Evolutionary conservation across 2,797 vertebrate species (phyloP).

Genomic region (Coccyzus lansbergi): DNA sequence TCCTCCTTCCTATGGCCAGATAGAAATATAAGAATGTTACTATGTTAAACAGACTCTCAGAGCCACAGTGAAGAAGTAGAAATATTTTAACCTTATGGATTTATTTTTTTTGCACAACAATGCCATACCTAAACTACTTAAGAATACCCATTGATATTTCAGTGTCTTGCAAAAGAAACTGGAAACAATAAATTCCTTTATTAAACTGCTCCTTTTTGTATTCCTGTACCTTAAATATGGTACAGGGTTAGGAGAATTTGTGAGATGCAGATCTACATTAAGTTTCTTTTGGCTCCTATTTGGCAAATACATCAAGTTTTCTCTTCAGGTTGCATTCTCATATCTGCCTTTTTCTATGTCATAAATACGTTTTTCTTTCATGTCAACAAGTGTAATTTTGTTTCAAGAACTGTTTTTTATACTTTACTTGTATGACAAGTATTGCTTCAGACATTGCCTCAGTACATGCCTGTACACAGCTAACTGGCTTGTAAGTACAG

Average conservation of each 20-base stretch:
- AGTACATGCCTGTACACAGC: not conserved
- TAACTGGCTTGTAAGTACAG: not conserved
- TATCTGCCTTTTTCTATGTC: not conserved
- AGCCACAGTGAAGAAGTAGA: not conserved
- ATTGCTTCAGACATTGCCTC: not conserved
- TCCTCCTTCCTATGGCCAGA: not conserved
- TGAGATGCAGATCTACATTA: not conserved
- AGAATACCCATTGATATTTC: not conserved
- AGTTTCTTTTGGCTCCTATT: not conserved
- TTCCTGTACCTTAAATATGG: not conserved
- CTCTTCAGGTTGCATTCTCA: not conserved
- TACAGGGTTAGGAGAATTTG: not conserved
- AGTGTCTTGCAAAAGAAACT: not conserved
- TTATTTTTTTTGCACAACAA: not conserved
- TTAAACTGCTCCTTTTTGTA: not conserved
- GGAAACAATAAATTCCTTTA: not conserved
- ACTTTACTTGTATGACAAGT: not conserved
- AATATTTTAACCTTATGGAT: not conserved
- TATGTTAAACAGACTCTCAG: not conserved
- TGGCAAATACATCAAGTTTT: not conserved
- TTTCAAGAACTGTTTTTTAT: not conserved
- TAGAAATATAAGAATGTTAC: not conserved
- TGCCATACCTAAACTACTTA: not conserved
- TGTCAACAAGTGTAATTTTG: not conserved
- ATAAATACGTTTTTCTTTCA: not conserved